Conservation (phyloP, 2,113 vertebrate species). For the Chaenocephalus aceratus region DNA sequence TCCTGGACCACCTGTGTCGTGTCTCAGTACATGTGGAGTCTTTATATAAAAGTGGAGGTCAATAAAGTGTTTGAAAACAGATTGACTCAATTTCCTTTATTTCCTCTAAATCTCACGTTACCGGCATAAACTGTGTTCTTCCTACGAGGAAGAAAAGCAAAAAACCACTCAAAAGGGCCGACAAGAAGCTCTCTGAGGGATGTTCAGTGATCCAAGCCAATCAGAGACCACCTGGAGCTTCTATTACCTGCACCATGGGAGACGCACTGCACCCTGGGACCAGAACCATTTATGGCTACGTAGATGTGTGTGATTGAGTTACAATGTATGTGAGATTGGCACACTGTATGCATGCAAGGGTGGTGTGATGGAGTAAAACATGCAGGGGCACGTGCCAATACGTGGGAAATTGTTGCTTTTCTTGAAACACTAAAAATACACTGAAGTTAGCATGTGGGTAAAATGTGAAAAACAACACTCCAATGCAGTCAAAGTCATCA, state of each 20-base stretch:
- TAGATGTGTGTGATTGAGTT: conserved; percentile 22
- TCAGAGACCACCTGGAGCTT: conserved; percentile 75
- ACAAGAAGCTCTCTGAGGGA: conserved; percentile 58
- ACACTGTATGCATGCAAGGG: conserved; percentile 1
- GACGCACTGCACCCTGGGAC: conserved; percentile 38
- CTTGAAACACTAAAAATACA: conserved; percentile 41
- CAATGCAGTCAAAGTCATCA: neutral
- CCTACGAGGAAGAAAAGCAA: conserved; percentile 30
- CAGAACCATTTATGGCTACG: conserved; percentile 44
- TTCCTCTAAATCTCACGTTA: conserved; percentile 39
- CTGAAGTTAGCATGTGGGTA: conserved; percentile 10
- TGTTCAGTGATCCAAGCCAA: conserved; percentile 65
- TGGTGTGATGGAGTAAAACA: conserved; percentile 18
- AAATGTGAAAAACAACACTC: conserved; percentile 20
- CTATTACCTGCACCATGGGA: conserved; percentile 75
- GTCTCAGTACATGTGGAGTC: conserved; percentile 52
- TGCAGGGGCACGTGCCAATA: conserved; percentile 7
- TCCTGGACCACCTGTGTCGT: conserved; percentile 55
- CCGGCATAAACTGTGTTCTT: conserved; percentile 36
- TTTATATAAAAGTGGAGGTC: conserved; percentile 57
- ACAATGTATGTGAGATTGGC: conserved; percentile 10
- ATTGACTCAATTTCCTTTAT: conserved; percentile 57
- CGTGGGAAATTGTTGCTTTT: conserved; percentile 33
- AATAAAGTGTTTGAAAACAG: conserved; percentile 66
- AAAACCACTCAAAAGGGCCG: conserved; percentile 48